Evolutionary conservation across 2,888 invertebrate species (phyloP).

Genomic region (Actias luna): DNA sequence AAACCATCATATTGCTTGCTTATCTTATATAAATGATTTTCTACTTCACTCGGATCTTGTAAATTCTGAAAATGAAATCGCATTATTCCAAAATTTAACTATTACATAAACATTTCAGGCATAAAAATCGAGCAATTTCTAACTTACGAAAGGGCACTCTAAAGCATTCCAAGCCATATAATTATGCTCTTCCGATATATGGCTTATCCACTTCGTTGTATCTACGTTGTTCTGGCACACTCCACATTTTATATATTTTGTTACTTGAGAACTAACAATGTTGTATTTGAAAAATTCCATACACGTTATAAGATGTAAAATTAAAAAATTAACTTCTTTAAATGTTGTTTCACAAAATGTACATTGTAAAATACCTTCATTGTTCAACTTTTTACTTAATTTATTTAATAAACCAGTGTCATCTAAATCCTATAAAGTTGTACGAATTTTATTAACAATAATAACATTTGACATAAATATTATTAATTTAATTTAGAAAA

Average conservation of each 20-base stretch:
- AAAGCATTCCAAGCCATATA: conserved; percentile 47
- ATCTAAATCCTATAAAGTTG: conserved; percentile 38
- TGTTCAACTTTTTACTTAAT: conserved; percentile 35
- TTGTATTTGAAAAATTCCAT: conserved; percentile 18
- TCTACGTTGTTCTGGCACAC: conserved; percentile 33
- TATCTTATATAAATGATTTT: conserved; percentile 34
- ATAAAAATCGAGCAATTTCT: neutral
- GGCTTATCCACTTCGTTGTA: conserved; percentile 33
- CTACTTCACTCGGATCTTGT: conserved; percentile 29
- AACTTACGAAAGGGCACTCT: conserved; percentile 35
- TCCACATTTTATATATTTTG: conserved; percentile 31
- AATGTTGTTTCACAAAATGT: conserved; percentile 40
- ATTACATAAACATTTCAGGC: neutral
- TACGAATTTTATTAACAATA: neutral
- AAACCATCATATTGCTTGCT: conserved; percentile 30
- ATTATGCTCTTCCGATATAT: conserved; percentile 39
- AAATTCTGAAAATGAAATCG: conserved; percentile 38
- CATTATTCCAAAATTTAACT: neutral
- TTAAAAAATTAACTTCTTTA: conserved; percentile 35
- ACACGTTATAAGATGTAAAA: conserved; percentile 41
- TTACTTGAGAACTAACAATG: neutral
- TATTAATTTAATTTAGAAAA: neutral
- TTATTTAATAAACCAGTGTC: conserved; percentile 36
- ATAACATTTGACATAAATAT: neutral
- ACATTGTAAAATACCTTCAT: conserved; percentile 38